Evolutionary conservation across 2,888 invertebrate species (phyloP).

Genomic region (Andricus quercusramuli): DNA sequence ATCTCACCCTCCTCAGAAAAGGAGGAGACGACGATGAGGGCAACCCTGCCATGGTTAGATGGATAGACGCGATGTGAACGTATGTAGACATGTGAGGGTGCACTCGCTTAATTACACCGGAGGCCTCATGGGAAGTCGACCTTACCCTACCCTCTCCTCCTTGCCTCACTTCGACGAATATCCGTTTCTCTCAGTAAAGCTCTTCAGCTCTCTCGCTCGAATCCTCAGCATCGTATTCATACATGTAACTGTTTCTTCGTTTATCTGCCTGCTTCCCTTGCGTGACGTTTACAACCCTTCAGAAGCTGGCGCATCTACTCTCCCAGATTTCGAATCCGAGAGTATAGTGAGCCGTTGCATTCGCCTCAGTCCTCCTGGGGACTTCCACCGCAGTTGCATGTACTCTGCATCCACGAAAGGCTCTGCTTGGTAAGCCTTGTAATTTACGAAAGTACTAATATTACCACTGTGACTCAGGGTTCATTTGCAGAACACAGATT

Average conservation of each 20-base stretch:
- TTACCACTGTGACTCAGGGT: neutral
- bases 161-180: conserved; percentile 59
- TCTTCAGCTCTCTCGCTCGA: conserved; percentile 47
- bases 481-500: neutral
- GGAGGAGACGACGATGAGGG: conserved; percentile 58
- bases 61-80: conserved; percentile 75
- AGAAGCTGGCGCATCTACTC: conserved; percentile 67
- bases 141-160: conserved; percentile 65
- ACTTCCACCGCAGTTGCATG: conserved; percentile 66
- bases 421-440: conserved; percentile 45
- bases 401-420: conserved; percentile 65
- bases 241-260: conserved; percentile 20
- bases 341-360: conserved; percentile 63
- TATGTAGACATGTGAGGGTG: conserved; percentile 77
- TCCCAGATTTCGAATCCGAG: conserved; percentile 72
- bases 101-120: conserved; percentile 79
- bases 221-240: conserved; percentile 47
- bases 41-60: conserved; percentile 71
- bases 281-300: conserved; percentile 63
- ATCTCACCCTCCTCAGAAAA: conserved; percentile 48
- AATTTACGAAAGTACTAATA: conserved; percentile 29
- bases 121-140: conserved; percentile 75
- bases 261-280: conserved; percentile 42
- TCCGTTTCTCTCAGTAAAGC: conserved; percentile 53
- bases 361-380: conserved; percentile 59